Conservation (phyloP, 2,888 invertebrate genomes). For the Actias luna region DNA sequence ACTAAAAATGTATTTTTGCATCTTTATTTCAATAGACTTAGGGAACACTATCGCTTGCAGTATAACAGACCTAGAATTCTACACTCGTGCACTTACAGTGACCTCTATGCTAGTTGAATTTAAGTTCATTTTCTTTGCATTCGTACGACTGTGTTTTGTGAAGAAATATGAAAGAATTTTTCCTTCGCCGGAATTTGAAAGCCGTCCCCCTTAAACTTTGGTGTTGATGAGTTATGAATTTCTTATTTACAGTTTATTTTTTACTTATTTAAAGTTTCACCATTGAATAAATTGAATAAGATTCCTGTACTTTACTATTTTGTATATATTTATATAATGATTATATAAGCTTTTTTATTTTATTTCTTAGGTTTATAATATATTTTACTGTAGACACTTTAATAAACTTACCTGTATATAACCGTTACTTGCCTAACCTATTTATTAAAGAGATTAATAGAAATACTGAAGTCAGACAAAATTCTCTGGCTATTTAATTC, state of each 20-base stretch:
- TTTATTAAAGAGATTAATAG: too few species aligned
- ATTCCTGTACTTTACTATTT: too few species aligned
- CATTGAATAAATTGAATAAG: neutral
- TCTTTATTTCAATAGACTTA: slow-evolving; percentile 37
- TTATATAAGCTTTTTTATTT: neutral
- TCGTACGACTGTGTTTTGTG: slow-evolving; percentile 25
- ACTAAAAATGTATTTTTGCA: slow-evolving; percentile 28
- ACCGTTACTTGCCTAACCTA: too few species aligned
- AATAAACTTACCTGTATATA: too few species aligned
- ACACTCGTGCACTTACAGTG: slow-evolving; percentile 37
- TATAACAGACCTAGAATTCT: slow-evolving; percentile 29
- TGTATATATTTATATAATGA: neutral
- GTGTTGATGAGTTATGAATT: slow-evolving; percentile 10
- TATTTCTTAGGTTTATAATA: too few species aligned
- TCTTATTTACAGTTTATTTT: neutral
- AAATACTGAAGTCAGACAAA: too few species aligned
- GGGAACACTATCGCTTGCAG: slow-evolving; percentile 39
- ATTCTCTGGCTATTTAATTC: too few species aligned
- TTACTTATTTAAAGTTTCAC: neutral
- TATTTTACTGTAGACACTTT: too few species aligned
- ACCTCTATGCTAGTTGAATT: slow-evolving; percentile 31
- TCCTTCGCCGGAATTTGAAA: slow-evolving; percentile 13
- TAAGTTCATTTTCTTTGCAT: slow-evolving; percentile 25
- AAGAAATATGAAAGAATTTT: slow-evolving; percentile 25
- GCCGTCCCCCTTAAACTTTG: neutral